A percentile compares a stretch with the other conserved stretches of the same genome.
Conservation (phyloP, 2,113 vertebrate genomes). For the Corythaixoides concolor region DNA sequence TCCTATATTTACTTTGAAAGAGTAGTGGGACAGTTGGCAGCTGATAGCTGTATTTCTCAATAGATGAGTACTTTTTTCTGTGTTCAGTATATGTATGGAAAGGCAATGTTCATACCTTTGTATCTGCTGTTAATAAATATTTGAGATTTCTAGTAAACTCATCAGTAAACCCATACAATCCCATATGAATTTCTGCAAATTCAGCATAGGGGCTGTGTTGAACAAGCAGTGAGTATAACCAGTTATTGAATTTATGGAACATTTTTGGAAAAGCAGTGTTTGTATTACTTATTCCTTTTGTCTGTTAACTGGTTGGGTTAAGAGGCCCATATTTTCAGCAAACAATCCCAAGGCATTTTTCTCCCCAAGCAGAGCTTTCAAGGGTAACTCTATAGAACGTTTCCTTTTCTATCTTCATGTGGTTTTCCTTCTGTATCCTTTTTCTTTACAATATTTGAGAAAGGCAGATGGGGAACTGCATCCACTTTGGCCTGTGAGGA, state of each 20-base stretch:
- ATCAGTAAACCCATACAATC: not conserved
- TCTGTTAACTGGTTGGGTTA: not conserved
- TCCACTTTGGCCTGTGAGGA: not conserved
- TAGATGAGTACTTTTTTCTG: not conserved
- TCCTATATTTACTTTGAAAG: constrained; percentile 13
- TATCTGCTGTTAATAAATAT: not conserved
- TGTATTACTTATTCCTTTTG: constrained; percentile 28
- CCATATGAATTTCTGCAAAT: not conserved
- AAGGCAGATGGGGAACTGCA: not conserved
- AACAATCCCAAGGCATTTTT: not conserved
- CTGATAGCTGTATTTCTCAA: not conserved
- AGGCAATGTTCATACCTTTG: not conserved
- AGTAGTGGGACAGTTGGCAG: not conserved
- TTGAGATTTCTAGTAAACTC: not conserved
- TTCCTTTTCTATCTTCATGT: not conserved
- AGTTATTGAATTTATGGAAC: not conserved
- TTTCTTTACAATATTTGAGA: not conserved
- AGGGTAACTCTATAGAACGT: not conserved
- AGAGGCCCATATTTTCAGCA: not conserved
- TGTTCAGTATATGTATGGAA: not conserved
- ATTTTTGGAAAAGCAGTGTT: not conserved
- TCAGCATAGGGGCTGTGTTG: not conserved
- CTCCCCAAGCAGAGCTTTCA: not conserved
- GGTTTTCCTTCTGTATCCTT: not conserved
- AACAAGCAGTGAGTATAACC: not conserved